Percentiles rank a stretch among this genome's conserved stretches.
These are phyloP conservation scores for Tortrix viridana DNA, from an alignment of 2,888 invertebrate genomes.

Conservation along the genomic window DNA sequence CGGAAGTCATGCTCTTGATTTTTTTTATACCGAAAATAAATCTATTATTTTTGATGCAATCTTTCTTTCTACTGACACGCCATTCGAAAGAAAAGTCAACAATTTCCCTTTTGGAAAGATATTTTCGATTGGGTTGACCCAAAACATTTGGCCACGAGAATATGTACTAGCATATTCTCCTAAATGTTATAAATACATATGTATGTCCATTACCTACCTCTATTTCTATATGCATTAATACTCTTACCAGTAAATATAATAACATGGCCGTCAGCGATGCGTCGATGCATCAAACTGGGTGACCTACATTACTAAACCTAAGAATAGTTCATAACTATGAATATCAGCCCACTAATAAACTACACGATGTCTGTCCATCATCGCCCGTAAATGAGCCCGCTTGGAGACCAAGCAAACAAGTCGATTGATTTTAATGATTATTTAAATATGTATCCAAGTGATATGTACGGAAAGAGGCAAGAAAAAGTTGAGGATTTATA, in stretches of 20 bases:
- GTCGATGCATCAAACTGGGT: constrained; percentile 23
- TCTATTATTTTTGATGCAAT: no score
- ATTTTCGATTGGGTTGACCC: no score
- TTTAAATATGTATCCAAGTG: no score
- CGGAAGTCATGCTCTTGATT: no score
- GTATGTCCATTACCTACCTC: neutral
- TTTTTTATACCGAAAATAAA: no score
- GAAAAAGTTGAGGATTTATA: no score
- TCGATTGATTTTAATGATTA: neutral
- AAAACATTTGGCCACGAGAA: no score
- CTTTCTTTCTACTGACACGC: no score
- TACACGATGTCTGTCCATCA: neutral
- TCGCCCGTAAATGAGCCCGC: neutral
- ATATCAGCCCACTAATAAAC: neutral
- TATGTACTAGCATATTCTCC: no score
- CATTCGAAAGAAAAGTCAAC: no score
- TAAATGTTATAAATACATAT: no score
- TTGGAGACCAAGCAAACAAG: neutral
- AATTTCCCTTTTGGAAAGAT: no score
- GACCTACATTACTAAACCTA: constrained; percentile 14
- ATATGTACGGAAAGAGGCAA: neutral
- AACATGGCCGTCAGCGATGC: neutral
- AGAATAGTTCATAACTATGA: constrained; percentile 16
- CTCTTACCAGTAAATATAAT: neutral
- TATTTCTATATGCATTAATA: neutral